Conservation (phyloP, 2,888 invertebrate species). For the Mactromeris polynyma region DNA sequence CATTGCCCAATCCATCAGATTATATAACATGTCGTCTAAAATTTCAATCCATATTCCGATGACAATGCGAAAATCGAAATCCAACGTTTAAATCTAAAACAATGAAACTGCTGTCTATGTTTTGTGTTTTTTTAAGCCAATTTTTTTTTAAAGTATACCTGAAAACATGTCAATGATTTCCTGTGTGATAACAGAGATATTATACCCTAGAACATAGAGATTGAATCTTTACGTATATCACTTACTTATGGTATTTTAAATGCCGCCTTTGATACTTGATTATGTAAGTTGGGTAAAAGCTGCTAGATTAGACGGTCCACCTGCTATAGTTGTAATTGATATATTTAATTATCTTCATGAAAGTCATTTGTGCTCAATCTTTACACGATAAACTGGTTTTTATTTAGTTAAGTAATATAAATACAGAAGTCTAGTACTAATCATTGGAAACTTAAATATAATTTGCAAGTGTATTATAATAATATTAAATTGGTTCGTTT, state of each 20-base stretch:
- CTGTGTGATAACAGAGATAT: neutral
- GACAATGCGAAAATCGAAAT: constrained; percentile 11
- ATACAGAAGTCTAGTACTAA: neutral
- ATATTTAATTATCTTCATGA: constrained; percentile 1
- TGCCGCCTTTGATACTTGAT: neutral
- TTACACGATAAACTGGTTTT: neutral
- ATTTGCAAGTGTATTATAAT: too few species aligned
- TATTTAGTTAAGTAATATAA: neutral
- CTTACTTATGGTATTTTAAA: neutral
- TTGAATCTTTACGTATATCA: neutral
- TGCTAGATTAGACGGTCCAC: neutral
- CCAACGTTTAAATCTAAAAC: neutral
- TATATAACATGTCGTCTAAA: neutral
- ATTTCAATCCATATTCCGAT: neutral
- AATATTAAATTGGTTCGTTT: too few species aligned
- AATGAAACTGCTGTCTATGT: neutral
- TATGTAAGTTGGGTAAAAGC: neutral
- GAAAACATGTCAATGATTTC: neutral
- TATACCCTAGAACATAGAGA: neutral
- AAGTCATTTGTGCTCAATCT: neutral
- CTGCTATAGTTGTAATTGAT: neutral
- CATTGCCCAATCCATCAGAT: too few species aligned
- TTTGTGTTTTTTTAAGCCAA: neutral
- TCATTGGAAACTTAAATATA: neutral
- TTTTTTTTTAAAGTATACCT: neutral